A percentile compares a stretch with the other conserved stretches of the same genome.
phyloP scores from a whole-genome alignment of 2,888 invertebrate genomes.

The Ischnura elegans region DNA sequence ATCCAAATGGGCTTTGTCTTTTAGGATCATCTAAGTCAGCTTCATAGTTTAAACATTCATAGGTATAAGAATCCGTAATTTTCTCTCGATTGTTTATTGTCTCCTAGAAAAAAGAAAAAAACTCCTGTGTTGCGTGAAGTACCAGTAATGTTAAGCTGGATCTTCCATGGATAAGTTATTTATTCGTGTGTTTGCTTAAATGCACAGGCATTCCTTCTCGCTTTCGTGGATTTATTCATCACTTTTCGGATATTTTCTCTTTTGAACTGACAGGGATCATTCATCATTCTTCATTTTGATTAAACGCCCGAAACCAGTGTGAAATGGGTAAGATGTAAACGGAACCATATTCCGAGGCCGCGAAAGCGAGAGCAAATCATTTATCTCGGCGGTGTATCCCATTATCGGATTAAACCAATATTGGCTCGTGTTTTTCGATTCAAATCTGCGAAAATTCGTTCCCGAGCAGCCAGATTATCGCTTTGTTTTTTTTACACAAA shows the following conservation, averaged over 20 bases:
- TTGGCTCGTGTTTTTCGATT: not conserved
- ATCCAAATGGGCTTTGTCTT: too few relatives aligned
- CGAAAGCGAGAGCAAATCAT: not conserved
- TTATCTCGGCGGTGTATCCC: constrained; percentile 2
- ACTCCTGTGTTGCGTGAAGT: too few relatives aligned
- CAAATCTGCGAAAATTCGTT: not conserved
- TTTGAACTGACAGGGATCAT: not conserved
- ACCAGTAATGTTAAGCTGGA: too few relatives aligned
- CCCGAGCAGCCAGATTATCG: not conserved
- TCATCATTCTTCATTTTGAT: not conserved
- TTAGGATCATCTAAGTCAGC: too few relatives aligned
- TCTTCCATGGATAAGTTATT: too few relatives aligned
- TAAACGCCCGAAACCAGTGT: not conserved
- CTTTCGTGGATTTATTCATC: not conserved
- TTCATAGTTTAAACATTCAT: too few relatives aligned
- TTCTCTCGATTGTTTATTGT: too few relatives aligned
- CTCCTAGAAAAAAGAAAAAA: too few relatives aligned
- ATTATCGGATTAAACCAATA: not conserved
- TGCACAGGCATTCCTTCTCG: not conserved
- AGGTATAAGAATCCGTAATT: too few relatives aligned
- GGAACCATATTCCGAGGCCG: not conserved
- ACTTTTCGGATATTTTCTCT: not conserved
- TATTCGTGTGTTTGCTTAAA: too few relatives aligned
- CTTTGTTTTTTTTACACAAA: not conserved
- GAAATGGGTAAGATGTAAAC: not conserved